Evolutionary conservation across 1,140 invertebrate species (phyloP).

Genomic region (Bombus soroeensis): DNA sequence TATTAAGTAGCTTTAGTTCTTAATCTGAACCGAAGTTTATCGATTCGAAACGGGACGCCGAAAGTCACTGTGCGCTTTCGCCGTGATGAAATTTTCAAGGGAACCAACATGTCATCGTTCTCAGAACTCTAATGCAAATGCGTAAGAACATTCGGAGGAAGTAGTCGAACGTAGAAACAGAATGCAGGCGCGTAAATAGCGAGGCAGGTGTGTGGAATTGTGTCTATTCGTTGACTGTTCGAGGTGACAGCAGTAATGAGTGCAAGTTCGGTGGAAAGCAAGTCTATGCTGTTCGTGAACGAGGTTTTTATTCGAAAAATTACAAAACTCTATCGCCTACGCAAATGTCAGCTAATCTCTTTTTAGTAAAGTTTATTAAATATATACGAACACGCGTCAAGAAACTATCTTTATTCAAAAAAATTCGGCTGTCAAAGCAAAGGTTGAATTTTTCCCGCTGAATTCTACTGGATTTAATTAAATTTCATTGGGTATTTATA

Average conservation of each 20-base stretch:
- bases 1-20: too few species aligned
- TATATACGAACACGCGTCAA: too few species aligned
- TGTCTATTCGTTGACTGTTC: constrained; percentile 24
- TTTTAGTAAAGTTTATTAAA: neutral
- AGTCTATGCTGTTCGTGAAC: neutral
- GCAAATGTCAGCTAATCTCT: neutral
- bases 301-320: neutral
- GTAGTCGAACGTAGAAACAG: constrained; percentile 5
- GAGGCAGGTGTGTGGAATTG: constrained; percentile 22
- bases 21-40: too few species aligned
- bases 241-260: neutral
- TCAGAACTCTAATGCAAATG: neutral
- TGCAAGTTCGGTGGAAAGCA: neutral
- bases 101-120: neutral
- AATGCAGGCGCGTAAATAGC: constrained; percentile 25
- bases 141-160: neutral
- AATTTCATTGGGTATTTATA: too few species aligned
- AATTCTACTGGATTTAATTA: too few species aligned
- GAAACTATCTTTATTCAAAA: too few species aligned
- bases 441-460: too few species aligned
- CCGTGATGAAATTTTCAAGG: neutral
- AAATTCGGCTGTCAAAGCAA: too few species aligned
- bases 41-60: neutral
- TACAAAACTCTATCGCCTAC: neutral
- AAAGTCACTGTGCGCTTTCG: neutral